Evolutionary conservation across 2,113 vertebrate species (phyloP).

Genomic region (Neotoma lepida): DNA sequence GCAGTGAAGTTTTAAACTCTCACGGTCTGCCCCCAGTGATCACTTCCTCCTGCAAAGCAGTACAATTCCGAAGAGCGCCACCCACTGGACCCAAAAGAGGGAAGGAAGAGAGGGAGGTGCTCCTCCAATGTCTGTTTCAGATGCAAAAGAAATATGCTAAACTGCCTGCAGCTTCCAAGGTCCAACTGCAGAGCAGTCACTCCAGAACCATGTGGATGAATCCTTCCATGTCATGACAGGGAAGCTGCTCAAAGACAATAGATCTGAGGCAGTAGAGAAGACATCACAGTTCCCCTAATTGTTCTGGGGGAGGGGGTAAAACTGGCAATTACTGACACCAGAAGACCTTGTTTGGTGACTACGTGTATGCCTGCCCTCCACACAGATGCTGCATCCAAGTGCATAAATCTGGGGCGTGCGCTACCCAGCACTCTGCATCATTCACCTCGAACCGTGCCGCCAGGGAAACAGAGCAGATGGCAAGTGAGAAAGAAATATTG

Average conservation of each 20-base stretch:
- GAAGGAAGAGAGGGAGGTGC: background rate
- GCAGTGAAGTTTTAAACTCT: background rate
- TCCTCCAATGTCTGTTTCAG: background rate
- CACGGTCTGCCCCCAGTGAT: background rate
- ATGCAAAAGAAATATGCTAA: constrained; percentile 27
- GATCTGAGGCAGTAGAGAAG: constrained; percentile 68
- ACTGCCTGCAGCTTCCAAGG: constrained; percentile 66
- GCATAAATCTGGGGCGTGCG: constrained; percentile 65
- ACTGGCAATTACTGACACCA: constrained; percentile 75
- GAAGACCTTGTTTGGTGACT: constrained; percentile 66
- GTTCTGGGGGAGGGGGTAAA: constrained; percentile 70
- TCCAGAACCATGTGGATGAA: constrained; percentile 37
- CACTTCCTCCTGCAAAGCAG: background rate
- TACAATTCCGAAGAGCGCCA: background rate
- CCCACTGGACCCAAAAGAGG: background rate
- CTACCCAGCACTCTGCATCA: constrained; percentile 39
- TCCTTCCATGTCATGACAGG: constrained; percentile 51
- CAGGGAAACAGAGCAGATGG: constrained; percentile 62
- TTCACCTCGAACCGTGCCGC: constrained; percentile 60
- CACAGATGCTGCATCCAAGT: constrained; percentile 54
- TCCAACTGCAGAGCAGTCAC: constrained; percentile 49
- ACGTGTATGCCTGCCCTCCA: constrained; percentile 58
- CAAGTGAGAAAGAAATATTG: constrained; percentile 76
- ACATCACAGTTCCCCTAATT: constrained; percentile 75
- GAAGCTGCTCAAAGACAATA: constrained; percentile 70